Evolutionary conservation across 2,888 invertebrate species (phyloP), one percentile per base, ranked within the genome.

Genomic region (Strigamia crassipes): DNA sequence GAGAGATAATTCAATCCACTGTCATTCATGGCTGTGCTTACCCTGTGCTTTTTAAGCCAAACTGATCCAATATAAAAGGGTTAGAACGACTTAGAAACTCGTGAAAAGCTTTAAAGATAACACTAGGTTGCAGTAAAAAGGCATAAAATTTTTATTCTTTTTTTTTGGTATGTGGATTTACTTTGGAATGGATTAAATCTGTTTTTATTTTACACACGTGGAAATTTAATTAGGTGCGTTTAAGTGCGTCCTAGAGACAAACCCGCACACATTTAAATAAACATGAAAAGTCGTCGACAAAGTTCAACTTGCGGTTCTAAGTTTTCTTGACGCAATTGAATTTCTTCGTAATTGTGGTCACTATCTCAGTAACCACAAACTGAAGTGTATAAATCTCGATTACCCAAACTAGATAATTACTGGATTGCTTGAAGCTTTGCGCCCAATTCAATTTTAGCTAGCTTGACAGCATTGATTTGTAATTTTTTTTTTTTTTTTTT

Each of bases 21-120:
- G 73, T 73, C 73, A 73, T 73, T 73, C 27, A 73, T 73, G 73
- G 31, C 73, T 31, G 73, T 13, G 73, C 73, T 73, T 73, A 73
- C 73, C 31, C 31, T 73, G 27, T 9, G 73, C 31, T 73, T 18
- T 73, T 73, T 31, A 13, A 23, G 10, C 73, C 73, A 31, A 73
- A 27, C 73, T 73, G 31, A 73, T 27, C 31, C 73, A 73, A 73
- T 73, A 73, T 73, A 73, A 73, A 73, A 27, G 73, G 73, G 73
- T 73, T 73, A 73, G 27, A 73, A 73, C 73, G 73, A 27, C 73
- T 27, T 12, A 31, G 27, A n/a, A 27, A 73, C 73, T 73, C 23
- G 73, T 5, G 31, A 73, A 73, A 31, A 31, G 73, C 73, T 31
- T 73, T 73, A 73, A 73, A 73, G 27, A 73, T 73, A 73, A 73